Base-by-base conservation (phyloP, 2,888 invertebrate species). In the Phymatocera aterrima region DNA sequence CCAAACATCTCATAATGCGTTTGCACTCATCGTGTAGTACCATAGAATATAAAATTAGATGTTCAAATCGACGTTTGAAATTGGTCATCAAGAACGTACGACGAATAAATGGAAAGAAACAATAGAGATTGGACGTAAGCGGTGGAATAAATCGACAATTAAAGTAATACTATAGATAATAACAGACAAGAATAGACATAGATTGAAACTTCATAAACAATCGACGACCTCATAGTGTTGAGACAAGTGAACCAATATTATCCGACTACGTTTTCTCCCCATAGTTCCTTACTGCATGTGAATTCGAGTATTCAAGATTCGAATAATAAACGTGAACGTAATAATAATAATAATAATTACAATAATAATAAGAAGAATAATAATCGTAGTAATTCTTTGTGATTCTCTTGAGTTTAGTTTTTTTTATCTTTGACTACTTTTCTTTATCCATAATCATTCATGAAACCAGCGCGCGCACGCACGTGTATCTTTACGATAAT, bases 41-140 rank as follows among this genome's bases (percentile, higher is more conserved):
- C 82, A 86, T 85, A 86, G 85, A 86, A 84, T 83, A 83, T 83
- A 86, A 88, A 87, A 87, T 88, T 87, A 86, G 88, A 87, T 83
- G 86, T 81, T 83, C 85, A 81, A 85, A 84, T 82, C 80, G 83
- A 77, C 84, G 85, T 79, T 82, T 72, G 72, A 51, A 72, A 72
- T 72, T 72, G 18, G 48, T 72, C n/a, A n/a, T n/a, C 48, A 51
- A 72, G 51, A 28, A 68, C n/a, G 46, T 43, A 68, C 68, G 68
- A 68, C 68, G 68, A 46, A 68, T 24, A 51, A 51, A 65, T n/a
- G n/a, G n/a, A n/a, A n/a, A n/a, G n/a, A 65, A 57, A 60, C 54
- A 60, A 57, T 57, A 60, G 40, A 57, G 24, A 75, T 51, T 34
- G 72, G n/a, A n/a, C n/a, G n/a, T n/a, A n/a, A 18, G 51, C 34